Evolutionary conservation across 2,113 vertebrate species (phyloP), one percentile per base, ranked within the genome.

Genomic region (Spheniscus mendiculus): DNA sequence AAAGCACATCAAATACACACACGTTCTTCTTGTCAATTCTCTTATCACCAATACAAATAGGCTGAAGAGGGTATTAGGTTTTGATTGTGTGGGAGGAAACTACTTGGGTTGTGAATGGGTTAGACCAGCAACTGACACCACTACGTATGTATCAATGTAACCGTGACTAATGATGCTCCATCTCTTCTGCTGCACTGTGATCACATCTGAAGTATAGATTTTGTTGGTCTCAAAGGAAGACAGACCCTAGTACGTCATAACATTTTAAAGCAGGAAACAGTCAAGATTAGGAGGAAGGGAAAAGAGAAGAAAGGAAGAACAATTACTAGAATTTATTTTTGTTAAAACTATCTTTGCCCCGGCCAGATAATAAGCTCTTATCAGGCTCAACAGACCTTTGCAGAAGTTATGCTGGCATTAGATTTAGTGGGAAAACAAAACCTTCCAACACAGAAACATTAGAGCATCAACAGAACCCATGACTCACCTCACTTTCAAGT

Each of bases 401-500:
- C 11, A 36, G 40, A 19, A 26, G 36, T 30, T 14, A 17, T 0
- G 5, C 2, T 14, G 50, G 2, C 8, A 15, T 2, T 32, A 32
- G 26, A 32, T 22, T 50, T 4, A 23, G 16, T 3, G 12, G 7
- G 27, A 66, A 27, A 45, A 26, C 66, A 63, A 83, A 32, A 2
- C 42, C 47, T 47, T 19, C 32, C 8, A 12, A 2, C 12, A 22
- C 7, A 18, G 49, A 36, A 56, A 15, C 9, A 26, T 4, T n/a
- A 34, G 69, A 50, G 78, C 72, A 52, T 5, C 21, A 56, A 34
- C 52, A 85, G 21, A 42, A 76, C 44, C 12, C 90, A 32, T 2
- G 2, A 49, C 97, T 40, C 77, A 99, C 99, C 99, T 99, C 99
- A 4, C 98, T 99, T 93, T 99, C 99, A 70, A 99, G 98, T 2